These are phyloP conservation scores for Coleophora flavipennella DNA, from an alignment of 2,888 invertebrate genomes.

Conservation along the genomic window DNA sequence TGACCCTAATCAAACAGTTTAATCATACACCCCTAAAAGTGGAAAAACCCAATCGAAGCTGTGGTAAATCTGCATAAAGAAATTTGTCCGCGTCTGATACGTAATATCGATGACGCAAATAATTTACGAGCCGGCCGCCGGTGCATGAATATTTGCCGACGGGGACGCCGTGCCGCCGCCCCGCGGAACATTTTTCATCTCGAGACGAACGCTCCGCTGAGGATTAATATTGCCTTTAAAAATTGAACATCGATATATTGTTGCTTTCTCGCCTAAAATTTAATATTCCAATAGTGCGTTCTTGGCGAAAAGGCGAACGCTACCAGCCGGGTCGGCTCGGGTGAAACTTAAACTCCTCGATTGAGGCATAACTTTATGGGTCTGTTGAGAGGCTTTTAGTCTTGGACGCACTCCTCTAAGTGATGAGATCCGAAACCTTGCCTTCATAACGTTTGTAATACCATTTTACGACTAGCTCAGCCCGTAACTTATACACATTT, in stretches of 20 bases:
- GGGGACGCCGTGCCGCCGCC: slow-evolving; percentile 18
- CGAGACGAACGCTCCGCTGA: slow-evolving; percentile 35
- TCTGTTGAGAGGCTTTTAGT: slow-evolving; percentile 57
- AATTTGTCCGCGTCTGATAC: slow-evolving; percentile 20
- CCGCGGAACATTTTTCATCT: slow-evolving; percentile 49
- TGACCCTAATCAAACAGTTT: no score
- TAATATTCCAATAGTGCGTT: slow-evolving; percentile 53
- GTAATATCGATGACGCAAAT: slow-evolving; percentile 42
- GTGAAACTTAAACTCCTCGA: slow-evolving; percentile 32
- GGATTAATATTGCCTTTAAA: slow-evolving; percentile 50
- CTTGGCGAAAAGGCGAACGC: slow-evolving; percentile 35
- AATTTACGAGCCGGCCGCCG: slow-evolving; percentile 43
- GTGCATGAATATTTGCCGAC: slow-evolving; percentile 48
- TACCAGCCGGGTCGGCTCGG: slow-evolving; percentile 28
- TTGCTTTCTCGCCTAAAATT: slow-evolving; percentile 50
- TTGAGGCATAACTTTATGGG: slow-evolving; percentile 50
- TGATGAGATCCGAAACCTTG: slow-evolving; percentile 62
- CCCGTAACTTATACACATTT: slow-evolving; percentile 66
- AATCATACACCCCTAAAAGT: background rate
- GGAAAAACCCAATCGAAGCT: background rate
- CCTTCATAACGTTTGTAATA: slow-evolving; percentile 65
- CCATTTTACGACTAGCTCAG: slow-evolving; percentile 65
- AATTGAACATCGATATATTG: slow-evolving; percentile 52
- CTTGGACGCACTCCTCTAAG: slow-evolving; percentile 53
- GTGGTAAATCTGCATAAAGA: slow-evolving; percentile 23